Percentiles rank a stretch among this genome's conserved stretches.
These are phyloP conservation scores for Aphelinus certus DNA, from an alignment of 1,140 invertebrate species.

Conservation along the genomic window DNA sequence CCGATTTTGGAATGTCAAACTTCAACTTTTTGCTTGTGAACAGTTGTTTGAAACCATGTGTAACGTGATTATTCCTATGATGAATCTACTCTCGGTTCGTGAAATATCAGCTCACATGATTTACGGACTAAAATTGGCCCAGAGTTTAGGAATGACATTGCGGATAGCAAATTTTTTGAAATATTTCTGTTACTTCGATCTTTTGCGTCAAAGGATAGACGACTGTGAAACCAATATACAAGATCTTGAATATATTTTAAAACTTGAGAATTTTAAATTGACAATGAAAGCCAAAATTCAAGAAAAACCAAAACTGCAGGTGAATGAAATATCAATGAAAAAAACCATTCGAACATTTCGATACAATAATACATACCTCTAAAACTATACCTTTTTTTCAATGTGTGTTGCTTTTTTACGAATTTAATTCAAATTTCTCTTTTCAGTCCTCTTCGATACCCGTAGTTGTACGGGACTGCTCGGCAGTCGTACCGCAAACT, in stretches of 20 bases:
- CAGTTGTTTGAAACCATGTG: constrained; percentile 43
- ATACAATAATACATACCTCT: no score
- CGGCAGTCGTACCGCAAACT: constrained; percentile 44
- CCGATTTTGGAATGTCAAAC: constrained; percentile 25
- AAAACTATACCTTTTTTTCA: no score
- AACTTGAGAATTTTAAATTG: constrained; percentile 48
- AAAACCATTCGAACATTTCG: not conserved
- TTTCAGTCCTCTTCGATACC: no score
- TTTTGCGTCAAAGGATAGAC: constrained; percentile 48
- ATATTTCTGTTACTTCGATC: constrained; percentile 53
- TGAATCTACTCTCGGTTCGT: constrained; percentile 51
- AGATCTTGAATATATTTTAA: constrained; percentile 56
- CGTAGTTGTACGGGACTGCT: constrained; percentile 33
- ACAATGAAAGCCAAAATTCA: constrained; percentile 36
- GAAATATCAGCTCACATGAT: constrained; percentile 53
- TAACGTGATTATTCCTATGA: constrained; percentile 46
- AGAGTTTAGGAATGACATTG: constrained; percentile 51
- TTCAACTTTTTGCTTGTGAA: constrained; percentile 43
- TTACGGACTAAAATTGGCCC: constrained; percentile 47
- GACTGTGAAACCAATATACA: constrained; percentile 58
- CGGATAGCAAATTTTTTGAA: constrained; percentile 55
- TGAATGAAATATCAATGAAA: not conserved
- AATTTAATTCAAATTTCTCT: no score
- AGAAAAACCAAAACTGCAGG: not conserved
- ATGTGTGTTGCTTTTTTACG: no score